Conservation (phyloP, 2,797 vertebrate species). For the Enteromius anoplus region DNA sequence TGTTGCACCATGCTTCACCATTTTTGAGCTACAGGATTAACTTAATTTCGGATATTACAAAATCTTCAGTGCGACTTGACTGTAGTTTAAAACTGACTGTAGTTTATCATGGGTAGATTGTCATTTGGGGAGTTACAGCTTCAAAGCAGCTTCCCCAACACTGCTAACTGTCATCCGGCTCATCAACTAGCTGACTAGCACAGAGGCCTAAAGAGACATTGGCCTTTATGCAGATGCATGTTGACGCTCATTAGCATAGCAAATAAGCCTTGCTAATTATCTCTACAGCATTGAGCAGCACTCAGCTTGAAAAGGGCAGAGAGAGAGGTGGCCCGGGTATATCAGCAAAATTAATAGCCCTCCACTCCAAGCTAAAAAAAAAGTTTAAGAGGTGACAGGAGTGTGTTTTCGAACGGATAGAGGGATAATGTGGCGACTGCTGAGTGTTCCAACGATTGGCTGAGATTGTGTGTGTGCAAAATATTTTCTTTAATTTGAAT, state of each 20-base stretch:
- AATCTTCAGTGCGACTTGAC: background rate
- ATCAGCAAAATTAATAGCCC: slow-evolving; percentile 60
- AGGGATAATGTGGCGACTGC: background rate
- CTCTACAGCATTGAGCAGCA: slow-evolving; percentile 70
- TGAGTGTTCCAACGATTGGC: background rate
- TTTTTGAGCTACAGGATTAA: background rate
- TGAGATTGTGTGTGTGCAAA: background rate
- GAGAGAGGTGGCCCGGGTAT: slow-evolving; percentile 48
- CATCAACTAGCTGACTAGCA: background rate
- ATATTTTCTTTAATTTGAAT: too few relatives aligned
- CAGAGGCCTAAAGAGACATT: slow-evolving; percentile 56
- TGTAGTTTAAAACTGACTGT: background rate
- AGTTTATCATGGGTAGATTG: background rate
- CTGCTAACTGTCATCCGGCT: background rate
- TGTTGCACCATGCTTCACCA: background rate
- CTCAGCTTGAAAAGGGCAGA: slow-evolving; percentile 74
- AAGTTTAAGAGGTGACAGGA: slow-evolving; percentile 63
- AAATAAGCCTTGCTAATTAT: slow-evolving; percentile 77
- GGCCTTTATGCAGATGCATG: slow-evolving; percentile 71
- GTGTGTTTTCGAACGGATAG: slow-evolving; percentile 13
- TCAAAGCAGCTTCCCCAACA: slow-evolving; percentile 1
- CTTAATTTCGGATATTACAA: background rate
- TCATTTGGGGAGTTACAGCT: background rate
- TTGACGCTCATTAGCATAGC: slow-evolving; percentile 77
- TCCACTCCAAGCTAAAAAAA: slow-evolving; percentile 59